Percentiles rank a stretch among this genome's conserved stretches.
phyloP scores from a whole-genome alignment of 2,888 invertebrate genomes.

The Synergus gifuensis region DNA sequence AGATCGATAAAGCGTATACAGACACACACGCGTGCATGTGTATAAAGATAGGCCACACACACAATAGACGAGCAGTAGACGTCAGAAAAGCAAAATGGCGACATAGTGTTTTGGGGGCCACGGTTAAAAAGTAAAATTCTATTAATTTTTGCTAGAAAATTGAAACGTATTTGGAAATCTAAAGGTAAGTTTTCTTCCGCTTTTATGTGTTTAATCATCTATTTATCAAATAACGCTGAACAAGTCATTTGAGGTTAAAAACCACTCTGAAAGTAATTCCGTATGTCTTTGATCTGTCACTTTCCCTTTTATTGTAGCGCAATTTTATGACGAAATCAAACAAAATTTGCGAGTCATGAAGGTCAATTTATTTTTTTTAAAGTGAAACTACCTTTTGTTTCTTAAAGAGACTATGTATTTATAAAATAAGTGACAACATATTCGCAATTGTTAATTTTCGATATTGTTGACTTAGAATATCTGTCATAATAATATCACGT shows the following conservation, averaged over 20 bases:
- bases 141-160: background rate
- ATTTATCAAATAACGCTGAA: background rate
- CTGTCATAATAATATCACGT: constrained; percentile 54
- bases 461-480: constrained; percentile 8
- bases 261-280: background rate
- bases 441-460: background rate
- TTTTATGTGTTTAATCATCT: background rate
- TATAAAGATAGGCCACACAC: background rate
- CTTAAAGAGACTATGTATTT: background rate
- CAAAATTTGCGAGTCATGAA: constrained; percentile 31
- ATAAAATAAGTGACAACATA: background rate
- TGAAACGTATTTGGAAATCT: background rate
- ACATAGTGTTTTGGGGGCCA: constrained; percentile 12
- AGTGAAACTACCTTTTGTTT: background rate
- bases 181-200: background rate
- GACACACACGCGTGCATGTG: too few species aligned
- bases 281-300: constrained; percentile 49
- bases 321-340: constrained; percentile 40
- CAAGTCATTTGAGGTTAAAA: background rate
- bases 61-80: background rate
- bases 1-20: too few species aligned
- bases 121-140: background rate
- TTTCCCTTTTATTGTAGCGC: constrained; percentile 46
- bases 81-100: constrained; percentile 13
- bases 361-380: background rate